Evolutionary conservation across 2,113 vertebrate species (phyloP).

Genomic region (Sinocyclocheilus anophthalmus): DNA sequence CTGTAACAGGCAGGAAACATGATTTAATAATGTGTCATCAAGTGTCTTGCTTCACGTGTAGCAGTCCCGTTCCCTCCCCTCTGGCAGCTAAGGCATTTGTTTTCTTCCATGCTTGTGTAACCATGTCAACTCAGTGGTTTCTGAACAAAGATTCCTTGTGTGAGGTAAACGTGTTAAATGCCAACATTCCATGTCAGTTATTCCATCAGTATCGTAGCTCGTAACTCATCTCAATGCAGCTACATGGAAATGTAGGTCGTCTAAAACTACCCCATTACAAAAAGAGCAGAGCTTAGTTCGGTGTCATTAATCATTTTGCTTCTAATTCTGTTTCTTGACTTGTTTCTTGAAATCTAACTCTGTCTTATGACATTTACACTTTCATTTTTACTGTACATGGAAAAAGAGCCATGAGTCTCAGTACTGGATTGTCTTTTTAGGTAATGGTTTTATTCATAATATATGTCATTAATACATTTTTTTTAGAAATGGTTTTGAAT

Average conservation of each 20-base stretch:
- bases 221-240: not conserved
- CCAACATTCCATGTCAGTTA: conserved; percentile 44
- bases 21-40: not conserved
- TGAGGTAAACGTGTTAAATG: conserved; percentile 32
- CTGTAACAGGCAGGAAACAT: not conserved
- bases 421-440: too few species aligned
- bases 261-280: not conserved
- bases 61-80: conserved; percentile 3
- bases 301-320: not conserved
- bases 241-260: not conserved
- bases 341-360: not conserved
- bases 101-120: conserved; percentile 26
- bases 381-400: not conserved
- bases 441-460: too few species aligned
- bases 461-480: too few species aligned
- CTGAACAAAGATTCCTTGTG: conserved; percentile 38
- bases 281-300: not conserved
- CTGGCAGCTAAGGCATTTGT: conserved; percentile 32
- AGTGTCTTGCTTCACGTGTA: not conserved
- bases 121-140: conserved; percentile 6
- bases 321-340: not conserved
- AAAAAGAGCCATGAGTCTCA: not conserved
- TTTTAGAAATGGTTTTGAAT: not conserved
- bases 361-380: not conserved
- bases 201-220: conserved; percentile 11